These are phyloP conservation scores for Drosophila takahashii DNA, from an alignment of 1,140 invertebrate species.

Conservation along the genomic window DNA sequence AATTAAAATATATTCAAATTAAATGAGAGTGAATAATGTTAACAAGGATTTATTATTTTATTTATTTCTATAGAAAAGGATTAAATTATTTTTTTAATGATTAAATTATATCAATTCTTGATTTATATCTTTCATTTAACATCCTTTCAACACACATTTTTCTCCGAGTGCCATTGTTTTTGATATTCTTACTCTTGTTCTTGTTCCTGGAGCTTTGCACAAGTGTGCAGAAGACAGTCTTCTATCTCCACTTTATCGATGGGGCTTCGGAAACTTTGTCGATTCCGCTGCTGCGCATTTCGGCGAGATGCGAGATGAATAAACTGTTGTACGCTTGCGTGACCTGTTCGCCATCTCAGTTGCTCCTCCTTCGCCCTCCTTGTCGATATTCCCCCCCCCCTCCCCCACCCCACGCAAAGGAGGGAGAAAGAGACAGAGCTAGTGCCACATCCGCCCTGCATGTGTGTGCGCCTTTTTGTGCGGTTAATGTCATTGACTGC, in stretches of 20 bases:
- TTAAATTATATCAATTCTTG: not conserved
- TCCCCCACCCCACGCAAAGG: conserved; percentile 44
- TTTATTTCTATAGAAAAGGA: not conserved
- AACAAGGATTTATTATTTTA: too few relatives aligned
- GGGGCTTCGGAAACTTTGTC: conserved; percentile 62
- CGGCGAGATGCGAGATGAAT: conserved; percentile 69
- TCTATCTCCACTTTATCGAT: conserved; percentile 61
- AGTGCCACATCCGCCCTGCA: conserved; percentile 57
- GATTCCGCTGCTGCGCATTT: conserved; percentile 75
- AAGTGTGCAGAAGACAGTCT: conserved; percentile 57
- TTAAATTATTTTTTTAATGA: too few relatives aligned
- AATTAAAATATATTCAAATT: too few relatives aligned
- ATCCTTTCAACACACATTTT: not conserved
- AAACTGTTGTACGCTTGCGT: conserved; percentile 78
- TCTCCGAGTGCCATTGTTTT: conserved; percentile 23
- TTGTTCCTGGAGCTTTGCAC: conserved; percentile 54
- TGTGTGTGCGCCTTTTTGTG: conserved; percentile 31
- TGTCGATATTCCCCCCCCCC: not conserved
- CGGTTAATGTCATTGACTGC: conserved; percentile 78
- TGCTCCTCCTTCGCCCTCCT: conserved; percentile 2
- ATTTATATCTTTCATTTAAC: too few relatives aligned
- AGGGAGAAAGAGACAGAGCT: conserved; percentile 1
- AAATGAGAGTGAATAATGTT: too few relatives aligned
- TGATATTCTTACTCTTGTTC: conserved; percentile 14
- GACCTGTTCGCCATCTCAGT: conserved; percentile 58